Evolutionary conservation across 2,888 invertebrate genomes (phyloP), one percentile per base, ranked within the genome.

Genomic region (Sminthurinus aureus): DNA sequence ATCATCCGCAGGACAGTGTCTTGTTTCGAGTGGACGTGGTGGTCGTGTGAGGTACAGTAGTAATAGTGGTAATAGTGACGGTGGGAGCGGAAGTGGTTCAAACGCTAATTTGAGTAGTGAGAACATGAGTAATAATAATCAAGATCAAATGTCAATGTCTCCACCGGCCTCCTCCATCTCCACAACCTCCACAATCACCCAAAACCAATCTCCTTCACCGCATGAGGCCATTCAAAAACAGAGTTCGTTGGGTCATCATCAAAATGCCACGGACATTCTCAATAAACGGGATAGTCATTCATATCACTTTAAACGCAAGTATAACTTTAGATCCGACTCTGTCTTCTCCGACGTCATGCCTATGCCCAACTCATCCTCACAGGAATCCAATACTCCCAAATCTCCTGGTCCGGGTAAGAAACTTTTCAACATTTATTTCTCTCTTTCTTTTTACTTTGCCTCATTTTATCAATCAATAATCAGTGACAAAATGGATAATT

Each of bases 271-370:
- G 11, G 83, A 83, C 24, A 79, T 83, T 67, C 66, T 83, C 24
- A 83, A 83, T 66, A 83, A 83, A 52, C 73, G 83, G 11, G 83
- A 83, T n/a, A 50, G 77, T 67, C 87, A 88, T 78, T 85, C 87
- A 84, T 87, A 87, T 86, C 88, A 88, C 82, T 86, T 88, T 78
- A 88, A 87, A 85, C 85, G 87, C 74, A 88, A 88, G 84, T 88
- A 84, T 81, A 88, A 87, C 75, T 88, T 88, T 83, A 84, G 88
- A 26, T 88, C 88, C 13, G 88, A 88, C 85, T 88, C 88, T 24
- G 88, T 88, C 38, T 88, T 87, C 82, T 88, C 88, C 12, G 88
- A 88, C 86, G 88, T 88, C 52, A 87, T 86, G 82, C 88, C 88
- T 71, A 88, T 87, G 86, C 85, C 87, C 52, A 84, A 52, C 77